Base-by-base conservation (phyloP, 92 coral and sea anemone species). In the Pocillopora meandrina region DNA sequence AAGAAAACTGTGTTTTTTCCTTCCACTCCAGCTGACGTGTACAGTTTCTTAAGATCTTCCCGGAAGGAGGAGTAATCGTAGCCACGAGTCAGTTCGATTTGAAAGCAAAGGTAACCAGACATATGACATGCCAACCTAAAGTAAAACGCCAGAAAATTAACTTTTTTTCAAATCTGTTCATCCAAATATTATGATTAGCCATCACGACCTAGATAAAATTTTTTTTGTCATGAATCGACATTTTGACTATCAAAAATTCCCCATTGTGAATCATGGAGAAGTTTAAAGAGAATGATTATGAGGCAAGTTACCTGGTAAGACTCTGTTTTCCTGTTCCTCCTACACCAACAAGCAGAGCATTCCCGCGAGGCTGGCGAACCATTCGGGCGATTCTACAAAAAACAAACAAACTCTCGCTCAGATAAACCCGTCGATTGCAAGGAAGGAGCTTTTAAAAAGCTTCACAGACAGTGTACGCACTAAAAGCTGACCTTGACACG, bases 311-410 rank as follows among this genome's bases (percentile, higher is more conserved):
- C 98, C 98, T 94, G 65, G 98, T 96, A 2, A 96, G 79, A 82
- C 99, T 96, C 64, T 96, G 99, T 47, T 96, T 96, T 26, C 99
- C 99, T 66, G 99, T 96, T 42, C 99, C 99, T 84, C 99, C 99
- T 26, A 96, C 99, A 26, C 99, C 99, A 34, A 96, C 99, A 31
- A 96, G 91, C 66, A 96, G 73, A 0, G 99, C 99, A 77, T 96
- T 96, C 35, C 99, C 99, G 75, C 99, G 89, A 35, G 99, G 99
- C 71, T 96, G 99, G 49, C 99, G 99, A 78, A 96, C 99, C 99
- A 96, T 96, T 70, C 99, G 95, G 83, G 99, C 98, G 77, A 96
- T 96, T 88, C 99, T 94, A 71, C 13, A 47, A 42, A 69, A 57
- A 52, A 26, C 31, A 26, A 0, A 23, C 78, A 72, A 8, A 11